Percentiles rank a stretch among this genome's conserved stretches.
phyloP scores from a whole-genome alignment of 1,140 invertebrate genomes.

The Drosophila repletoides region DNA sequence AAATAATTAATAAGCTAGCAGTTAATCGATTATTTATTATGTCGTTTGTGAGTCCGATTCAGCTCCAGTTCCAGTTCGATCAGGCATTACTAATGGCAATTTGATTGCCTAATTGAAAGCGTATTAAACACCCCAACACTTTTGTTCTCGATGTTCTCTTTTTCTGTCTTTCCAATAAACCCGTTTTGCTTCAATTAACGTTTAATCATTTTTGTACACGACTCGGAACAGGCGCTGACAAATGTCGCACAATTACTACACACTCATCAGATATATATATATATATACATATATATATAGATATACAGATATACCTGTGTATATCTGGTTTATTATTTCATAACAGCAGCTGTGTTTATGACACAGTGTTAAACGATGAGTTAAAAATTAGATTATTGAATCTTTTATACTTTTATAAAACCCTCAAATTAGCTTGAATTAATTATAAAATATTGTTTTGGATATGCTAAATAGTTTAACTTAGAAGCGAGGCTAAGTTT shows the following conservation, averaged over 20 bases:
- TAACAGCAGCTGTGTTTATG: conserved; percentile 2
- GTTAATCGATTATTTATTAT: conserved; percentile 8
- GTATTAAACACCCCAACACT: conserved; percentile 38
- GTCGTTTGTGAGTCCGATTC: conserved; percentile 12
- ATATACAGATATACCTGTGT: no score
- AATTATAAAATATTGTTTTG: no score
- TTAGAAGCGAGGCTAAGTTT: no score
- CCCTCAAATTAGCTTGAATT: no score
- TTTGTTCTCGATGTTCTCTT: neutral
- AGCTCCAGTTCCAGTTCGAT: conserved; percentile 6
- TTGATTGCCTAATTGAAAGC: conserved; percentile 60
- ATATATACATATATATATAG: neutral
- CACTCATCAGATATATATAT: neutral
- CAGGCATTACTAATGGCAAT: conserved; percentile 50
- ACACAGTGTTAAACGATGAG: conserved; percentile 6
- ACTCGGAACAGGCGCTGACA: conserved; percentile 35
- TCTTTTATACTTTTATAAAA: no score
- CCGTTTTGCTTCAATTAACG: conserved; percentile 43
- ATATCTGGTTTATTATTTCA: conserved; percentile 8
- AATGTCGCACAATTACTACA: conserved; percentile 8
- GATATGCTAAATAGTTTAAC: no score
- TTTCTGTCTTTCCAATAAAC: conserved; percentile 44
- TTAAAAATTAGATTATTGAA: conserved; percentile 12
- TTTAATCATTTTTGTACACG: conserved; percentile 24
- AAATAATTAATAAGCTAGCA: no score